Evolutionary conservation across 2,797 vertebrate genomes (phyloP).

Genomic region (Gila robusta): DNA sequence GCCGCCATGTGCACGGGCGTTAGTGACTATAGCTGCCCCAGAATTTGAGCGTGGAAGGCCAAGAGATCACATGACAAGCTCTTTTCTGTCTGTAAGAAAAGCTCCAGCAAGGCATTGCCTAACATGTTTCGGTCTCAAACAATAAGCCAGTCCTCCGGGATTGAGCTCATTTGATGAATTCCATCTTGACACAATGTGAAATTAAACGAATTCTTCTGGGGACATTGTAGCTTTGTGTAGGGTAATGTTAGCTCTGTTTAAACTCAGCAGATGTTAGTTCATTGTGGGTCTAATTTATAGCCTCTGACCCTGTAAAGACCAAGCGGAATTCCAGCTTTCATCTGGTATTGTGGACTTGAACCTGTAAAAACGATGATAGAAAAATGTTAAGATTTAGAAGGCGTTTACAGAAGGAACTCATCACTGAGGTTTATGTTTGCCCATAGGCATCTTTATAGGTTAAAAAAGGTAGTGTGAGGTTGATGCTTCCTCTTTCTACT

Average conservation of each 20-base stretch:
- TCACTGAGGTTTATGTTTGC: neutral
- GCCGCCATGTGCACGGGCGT: conserved; percentile 74
- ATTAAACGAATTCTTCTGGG: conserved; percentile 7
- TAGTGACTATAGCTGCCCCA: conserved; percentile 68
- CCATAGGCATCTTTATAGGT: neutral
- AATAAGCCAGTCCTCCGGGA: conserved; percentile 58
- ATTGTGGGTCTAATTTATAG: conserved; percentile 25
- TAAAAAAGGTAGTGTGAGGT: neutral
- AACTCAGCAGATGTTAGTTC: conserved; percentile 52
- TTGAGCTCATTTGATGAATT: conserved; percentile 31
- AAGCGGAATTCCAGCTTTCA: conserved; percentile 18
- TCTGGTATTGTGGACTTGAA: conserved; percentile 11
- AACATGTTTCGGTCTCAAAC: conserved; percentile 59
- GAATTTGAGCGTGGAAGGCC: conserved; percentile 67
- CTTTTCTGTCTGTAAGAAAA: conserved; percentile 64
- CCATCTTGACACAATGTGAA: conserved; percentile 10
- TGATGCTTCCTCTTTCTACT: conserved; percentile 5
- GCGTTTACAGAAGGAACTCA: conserved; percentile 11
- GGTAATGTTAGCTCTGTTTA: conserved; percentile 46
- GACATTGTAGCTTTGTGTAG: conserved; percentile 16
- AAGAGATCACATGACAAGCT: conserved; percentile 76
- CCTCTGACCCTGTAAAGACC: conserved; percentile 29
- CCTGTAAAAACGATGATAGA: conserved; percentile 6
- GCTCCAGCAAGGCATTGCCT: conserved; percentile 49
- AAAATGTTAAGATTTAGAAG: conserved; percentile 4